phyloP scores from a whole-genome alignment of 37 sponge, comb jelly and placozoan species.

The Petrosia ficiformis region DNA sequence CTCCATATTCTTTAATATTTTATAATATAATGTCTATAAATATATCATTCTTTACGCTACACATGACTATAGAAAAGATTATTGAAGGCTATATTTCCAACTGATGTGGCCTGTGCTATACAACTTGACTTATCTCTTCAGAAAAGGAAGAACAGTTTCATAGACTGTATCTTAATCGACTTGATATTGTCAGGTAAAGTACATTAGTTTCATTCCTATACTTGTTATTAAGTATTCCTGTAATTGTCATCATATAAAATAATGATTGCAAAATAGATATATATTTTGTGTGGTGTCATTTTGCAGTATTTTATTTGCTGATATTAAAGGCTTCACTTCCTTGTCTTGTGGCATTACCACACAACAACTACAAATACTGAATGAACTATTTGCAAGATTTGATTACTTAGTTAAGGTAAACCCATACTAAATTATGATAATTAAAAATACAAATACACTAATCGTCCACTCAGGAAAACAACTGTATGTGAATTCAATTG shows the following conservation, averaged over 20 bases:
- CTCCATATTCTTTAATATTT: too few relatives aligned
- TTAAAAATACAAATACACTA: too few relatives aligned
- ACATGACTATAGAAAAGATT: slow-evolving; percentile 41
- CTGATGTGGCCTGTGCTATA: slow-evolving; percentile 23
- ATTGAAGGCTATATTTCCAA: slow-evolving; percentile 32
- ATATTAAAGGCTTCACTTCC: slow-evolving; percentile 89
- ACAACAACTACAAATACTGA: slow-evolving; percentile 69
- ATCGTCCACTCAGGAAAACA: too few relatives aligned
- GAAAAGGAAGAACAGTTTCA: slow-evolving; percentile 6
- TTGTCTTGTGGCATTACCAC: slow-evolving; percentile 63
- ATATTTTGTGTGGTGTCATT: not conserved
- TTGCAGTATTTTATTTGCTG: slow-evolving; percentile 89
- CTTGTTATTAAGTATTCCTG: too few relatives aligned
- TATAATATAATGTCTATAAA: too few relatives aligned
- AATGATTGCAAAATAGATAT: too few relatives aligned
- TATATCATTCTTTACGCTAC: not conserved
- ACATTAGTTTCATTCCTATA: too few relatives aligned
- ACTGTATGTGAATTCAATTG: too few relatives aligned
- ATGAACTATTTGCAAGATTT: slow-evolving; percentile 69
- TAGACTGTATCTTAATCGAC: slow-evolving; percentile 28
- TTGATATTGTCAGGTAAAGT: slow-evolving; percentile 45
- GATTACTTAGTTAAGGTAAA: slow-evolving; percentile 11
- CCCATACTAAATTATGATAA: too few relatives aligned
- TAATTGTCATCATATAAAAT: too few relatives aligned
- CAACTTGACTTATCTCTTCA: slow-evolving; percentile 4